Conservation (phyloP, 2,797 vertebrate genomes). For the Bovichtus variegatus region DNA sequence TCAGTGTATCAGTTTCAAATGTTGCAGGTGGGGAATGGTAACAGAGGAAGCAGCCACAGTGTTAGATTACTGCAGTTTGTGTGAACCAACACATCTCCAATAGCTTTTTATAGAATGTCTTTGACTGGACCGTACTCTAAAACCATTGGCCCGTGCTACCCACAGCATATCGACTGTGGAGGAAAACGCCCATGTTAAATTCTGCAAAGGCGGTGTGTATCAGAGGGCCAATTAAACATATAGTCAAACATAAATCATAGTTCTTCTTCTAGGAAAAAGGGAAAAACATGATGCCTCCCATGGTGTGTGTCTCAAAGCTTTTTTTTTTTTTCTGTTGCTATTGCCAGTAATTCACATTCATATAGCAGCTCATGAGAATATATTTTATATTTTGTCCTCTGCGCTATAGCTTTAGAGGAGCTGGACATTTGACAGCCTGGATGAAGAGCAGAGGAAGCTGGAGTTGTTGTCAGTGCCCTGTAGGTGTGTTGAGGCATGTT, state of each 20-base stretch:
- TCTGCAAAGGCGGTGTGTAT: too few species aligned
- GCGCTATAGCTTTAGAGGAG: background rate
- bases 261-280: background rate
- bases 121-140: background rate
- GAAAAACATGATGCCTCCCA: background rate
- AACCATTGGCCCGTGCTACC: background rate
- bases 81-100: background rate
- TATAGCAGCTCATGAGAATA: background rate
- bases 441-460: background rate
- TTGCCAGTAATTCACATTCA: background rate
- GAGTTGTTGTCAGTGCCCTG: constrained; percentile 12
- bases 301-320: too few species aligned
- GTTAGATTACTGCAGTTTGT: background rate
- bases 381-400: background rate
- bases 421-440: background rate
- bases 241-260: too few species aligned
- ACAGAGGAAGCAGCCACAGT: background rate
- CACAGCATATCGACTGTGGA: background rate
- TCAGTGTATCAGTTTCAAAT: background rate
- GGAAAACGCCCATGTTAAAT: too few species aligned
- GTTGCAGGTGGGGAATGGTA: background rate
- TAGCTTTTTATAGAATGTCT: too few species aligned
- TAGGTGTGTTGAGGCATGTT: constrained; percentile 48
- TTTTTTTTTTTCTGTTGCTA: too few species aligned
- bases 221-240: too few species aligned